Evolutionary conservation across 2,888 invertebrate species (phyloP).

Genomic region (Pecten maximus): DNA sequence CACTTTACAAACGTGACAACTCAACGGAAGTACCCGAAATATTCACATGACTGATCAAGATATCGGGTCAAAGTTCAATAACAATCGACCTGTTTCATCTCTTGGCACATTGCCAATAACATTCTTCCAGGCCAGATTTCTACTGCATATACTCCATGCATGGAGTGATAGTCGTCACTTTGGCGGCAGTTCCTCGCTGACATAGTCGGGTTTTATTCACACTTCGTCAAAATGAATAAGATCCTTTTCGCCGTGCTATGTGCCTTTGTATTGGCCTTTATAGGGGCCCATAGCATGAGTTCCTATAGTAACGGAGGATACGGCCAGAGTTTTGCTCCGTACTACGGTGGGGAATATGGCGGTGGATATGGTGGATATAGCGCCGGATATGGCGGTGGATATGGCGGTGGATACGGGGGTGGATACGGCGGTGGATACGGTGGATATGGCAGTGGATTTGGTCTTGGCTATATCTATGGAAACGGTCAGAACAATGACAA

Average conservation of each 20-base stretch:
- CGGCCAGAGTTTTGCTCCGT: neutral
- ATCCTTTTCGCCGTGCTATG: neutral
- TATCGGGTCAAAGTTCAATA: neutral
- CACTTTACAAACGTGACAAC: too few relatives aligned
- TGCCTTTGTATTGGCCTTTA: neutral
- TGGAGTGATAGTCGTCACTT: neutral
- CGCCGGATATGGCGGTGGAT: neutral
- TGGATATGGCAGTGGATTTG: neutral
- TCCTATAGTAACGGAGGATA: neutral
- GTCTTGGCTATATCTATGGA: neutral
- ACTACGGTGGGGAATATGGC: neutral
- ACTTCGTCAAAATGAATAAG: neutral
- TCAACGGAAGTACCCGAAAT: too few relatives aligned
- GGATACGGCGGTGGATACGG: neutral
- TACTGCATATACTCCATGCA: neutral
- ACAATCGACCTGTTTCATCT: neutral
- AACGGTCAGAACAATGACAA: neutral
- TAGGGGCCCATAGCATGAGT: neutral
- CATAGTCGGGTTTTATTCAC: neutral
- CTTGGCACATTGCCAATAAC: neutral
- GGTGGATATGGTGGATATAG: neutral
- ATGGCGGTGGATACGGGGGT: neutral
- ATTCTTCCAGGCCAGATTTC: too few relatives aligned
- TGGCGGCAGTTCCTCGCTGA: neutral
- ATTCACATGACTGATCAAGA: too few relatives aligned